Evolutionary conservation across 2,113 vertebrate species (phyloP), one percentile per base, ranked within the genome.

Genomic region (Scatophagus argus): DNA sequence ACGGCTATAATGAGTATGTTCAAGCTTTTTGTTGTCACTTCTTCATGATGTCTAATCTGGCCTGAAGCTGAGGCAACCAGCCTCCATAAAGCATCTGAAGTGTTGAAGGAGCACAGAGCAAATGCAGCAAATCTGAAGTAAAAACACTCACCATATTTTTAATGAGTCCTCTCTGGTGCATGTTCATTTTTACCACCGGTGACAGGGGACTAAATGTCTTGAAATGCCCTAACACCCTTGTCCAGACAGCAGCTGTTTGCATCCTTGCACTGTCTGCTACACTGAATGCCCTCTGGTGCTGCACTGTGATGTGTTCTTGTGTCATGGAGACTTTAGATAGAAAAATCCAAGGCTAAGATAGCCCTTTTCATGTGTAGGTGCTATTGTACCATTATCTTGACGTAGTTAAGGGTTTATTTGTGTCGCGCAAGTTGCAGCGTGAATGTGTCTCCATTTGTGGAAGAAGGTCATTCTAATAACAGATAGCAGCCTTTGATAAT

Each of bases 391-490:
- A 13, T 56, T 43, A 70, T 52, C 41, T 63, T 23, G 36, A 17
- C 4, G 0, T 25, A 31, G 55, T 27, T 38, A 29, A 52, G 54
- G 29, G 16, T 39, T 44, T 46, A 29, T 70, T 56, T 81, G 9
- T 5, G 4, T 29, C 13, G 8, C 4, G 1, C 54, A 32, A 17
- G 52, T 23, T 61, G 36, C n/a, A 8, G 29, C 54, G 21, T 60
- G 49, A 41, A 36, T 67, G 23, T 36, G 13, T 58, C 13, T 65
- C 39, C 2, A 8, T 78, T 49, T 86, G 41, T 62, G 16, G 14
- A 70, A 29, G 36, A 47, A 32, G 77, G 52, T 80, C 32, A 63
- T 29, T 73, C 66, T 52, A 65, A 59, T 54, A 69, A 59, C 41
- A 47, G 62, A 51, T 17, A 36, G 56, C 38, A 44, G 38, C 69